Evolutionary conservation across 2,113 vertebrate genomes (phyloP), one percentile per base, ranked within the genome.

Genomic region (Chrysochloris asiatica): DNA sequence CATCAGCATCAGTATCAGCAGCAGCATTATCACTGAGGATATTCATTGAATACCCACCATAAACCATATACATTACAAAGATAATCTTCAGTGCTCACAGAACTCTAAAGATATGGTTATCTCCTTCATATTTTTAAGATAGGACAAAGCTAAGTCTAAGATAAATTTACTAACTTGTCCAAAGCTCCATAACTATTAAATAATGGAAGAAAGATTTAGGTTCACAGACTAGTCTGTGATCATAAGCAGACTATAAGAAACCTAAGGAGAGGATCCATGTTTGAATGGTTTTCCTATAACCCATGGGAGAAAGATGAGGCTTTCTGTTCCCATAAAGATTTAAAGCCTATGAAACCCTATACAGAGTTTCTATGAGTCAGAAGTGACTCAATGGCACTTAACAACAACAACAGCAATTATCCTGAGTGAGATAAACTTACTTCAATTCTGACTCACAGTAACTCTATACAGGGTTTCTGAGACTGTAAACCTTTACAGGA

Each of bases 141-240:
- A 94, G 28, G 47, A 63, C 72, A 93, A 76, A 86, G 50, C 50
- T 71, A 54, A 91, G 47, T 83, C 63, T 83, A 30, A 87, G 28
- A 81, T 26, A 38, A 65, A 41, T 89, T 80, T 71, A 41, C 24
- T 33, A 65, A 79, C 45, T 85, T 93, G 8, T 9, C 7, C 38
- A 80, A 95, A 71, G 2, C 77, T 86, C n/a, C 77, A 38, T 54
- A 38, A 26, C 16, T 54, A 71, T 13, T 76, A 54, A n/a, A 14
- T 36, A 85, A 89, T 36, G 12, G 71, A 89, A 28, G 2, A 24
- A 85, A 48, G 28, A 67, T 83, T 61, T 65, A 91, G 2, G 54
- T 76, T 6, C 6, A 54, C 0, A 30, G 19, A 4, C 10, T 77
- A 30, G 48, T n/a, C 36, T 50, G 48, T 84, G 61, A 90, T 85